Percentiles rank a stretch among this genome's conserved stretches.
These are phyloP conservation scores for Pteronotus mesoamericanus DNA, from an alignment of 2,797 vertebrate genomes.

Conservation along the genomic window DNA sequence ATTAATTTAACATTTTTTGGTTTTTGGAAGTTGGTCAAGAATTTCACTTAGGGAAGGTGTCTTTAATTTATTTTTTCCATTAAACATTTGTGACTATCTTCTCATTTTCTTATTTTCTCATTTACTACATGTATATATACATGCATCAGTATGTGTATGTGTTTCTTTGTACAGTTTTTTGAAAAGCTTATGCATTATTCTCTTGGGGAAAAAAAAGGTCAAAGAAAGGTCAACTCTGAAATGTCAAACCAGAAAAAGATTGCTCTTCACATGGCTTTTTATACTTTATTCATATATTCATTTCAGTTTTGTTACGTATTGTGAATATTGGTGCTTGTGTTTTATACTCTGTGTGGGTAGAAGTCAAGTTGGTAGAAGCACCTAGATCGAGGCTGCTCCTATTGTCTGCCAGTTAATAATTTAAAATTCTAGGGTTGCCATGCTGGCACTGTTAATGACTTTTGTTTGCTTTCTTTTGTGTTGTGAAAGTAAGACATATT, in stretches of 20 bases:
- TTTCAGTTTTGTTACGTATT: neutral
- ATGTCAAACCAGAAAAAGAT: slow-evolving; percentile 33
- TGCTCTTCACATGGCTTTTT: neutral
- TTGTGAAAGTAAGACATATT: neutral
- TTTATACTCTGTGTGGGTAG: neutral
- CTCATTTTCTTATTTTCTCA: neutral
- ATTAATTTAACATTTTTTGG: neutral
- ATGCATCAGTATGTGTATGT: neutral
- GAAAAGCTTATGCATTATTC: neutral
- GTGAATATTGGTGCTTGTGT: neutral
- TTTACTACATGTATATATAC: neutral
- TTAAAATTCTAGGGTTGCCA: neutral
- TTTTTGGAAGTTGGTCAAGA: neutral
- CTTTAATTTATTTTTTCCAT: neutral
- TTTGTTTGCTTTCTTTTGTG: neutral
- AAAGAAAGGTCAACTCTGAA: slow-evolving; percentile 42
- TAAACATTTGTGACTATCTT: neutral
- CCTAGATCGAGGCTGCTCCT: neutral
- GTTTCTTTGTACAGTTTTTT: neutral
- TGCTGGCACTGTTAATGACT: neutral
- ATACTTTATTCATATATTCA: neutral
- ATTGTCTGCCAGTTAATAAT: neutral
- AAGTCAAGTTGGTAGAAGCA: neutral
- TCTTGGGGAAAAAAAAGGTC: neutral
- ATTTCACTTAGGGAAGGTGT: neutral